Conservation (phyloP, 2,888 invertebrate species). For the Exocentrus adspersus region DNA sequence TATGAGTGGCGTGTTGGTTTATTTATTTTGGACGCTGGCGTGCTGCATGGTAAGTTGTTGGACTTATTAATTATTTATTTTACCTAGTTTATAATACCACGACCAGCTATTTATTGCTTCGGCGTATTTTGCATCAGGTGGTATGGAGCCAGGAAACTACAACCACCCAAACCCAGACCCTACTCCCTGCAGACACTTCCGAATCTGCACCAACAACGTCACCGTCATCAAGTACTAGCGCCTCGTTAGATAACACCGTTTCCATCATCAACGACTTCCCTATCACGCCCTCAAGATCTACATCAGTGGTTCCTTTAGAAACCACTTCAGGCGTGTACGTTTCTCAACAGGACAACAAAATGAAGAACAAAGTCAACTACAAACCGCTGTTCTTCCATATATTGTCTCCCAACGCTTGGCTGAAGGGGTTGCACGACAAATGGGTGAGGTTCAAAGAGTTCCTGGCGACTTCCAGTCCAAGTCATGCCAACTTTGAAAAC, state of each 20-base stretch:
- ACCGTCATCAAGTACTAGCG: neutral
- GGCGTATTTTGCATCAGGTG: neutral
- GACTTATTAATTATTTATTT: neutral
- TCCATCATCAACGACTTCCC: neutral
- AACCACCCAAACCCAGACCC: neutral
- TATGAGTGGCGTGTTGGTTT: neutral
- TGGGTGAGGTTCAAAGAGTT: conserved; percentile 29
- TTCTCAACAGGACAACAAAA: neutral
- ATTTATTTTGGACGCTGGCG: neutral
- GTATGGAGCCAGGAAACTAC: neutral
- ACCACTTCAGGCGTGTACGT: neutral
- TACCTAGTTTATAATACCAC: no score
- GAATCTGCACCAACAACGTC: neutral
- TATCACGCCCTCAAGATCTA: neutral
- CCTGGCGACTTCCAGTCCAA: conserved; percentile 23
- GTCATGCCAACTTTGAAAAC: conserved; percentile 41
- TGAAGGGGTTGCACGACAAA: conserved; percentile 32
- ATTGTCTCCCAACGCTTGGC: conserved; percentile 6
- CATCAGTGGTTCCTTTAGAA: neutral
- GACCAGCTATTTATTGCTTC: no score
- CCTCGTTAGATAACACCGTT: neutral
- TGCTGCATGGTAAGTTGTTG: neutral
- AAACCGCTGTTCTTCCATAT: conserved; percentile 14
- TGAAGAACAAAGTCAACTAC: conserved; percentile 5
- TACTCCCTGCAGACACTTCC: neutral